A percentile compares a stretch with the other conserved stretches of the same genome.
These are phyloP conservation scores for Stegana nigrithorax DNA, from an alignment of 2,888 invertebrate species.

Conservation along the genomic window DNA sequence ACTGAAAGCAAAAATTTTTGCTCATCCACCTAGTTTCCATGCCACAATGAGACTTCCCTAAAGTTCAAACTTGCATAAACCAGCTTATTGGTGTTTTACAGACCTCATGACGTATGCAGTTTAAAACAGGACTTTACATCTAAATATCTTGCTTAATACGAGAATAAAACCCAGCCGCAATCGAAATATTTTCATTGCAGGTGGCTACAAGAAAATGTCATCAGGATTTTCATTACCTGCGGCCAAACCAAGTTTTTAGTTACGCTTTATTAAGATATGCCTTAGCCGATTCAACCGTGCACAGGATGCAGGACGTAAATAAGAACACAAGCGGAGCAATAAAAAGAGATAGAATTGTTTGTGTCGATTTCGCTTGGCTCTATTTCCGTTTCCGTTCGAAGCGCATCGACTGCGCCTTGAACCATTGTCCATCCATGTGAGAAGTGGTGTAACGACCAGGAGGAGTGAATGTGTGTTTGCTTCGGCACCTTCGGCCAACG, in stretches of 20 bases:
- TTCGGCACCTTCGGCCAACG: neutral
- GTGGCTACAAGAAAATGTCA: slow-evolving; percentile 54
- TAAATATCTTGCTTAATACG: no score
- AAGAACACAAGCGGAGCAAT: neutral
- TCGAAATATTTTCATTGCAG: slow-evolving; percentile 57
- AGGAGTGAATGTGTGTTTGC: neutral
- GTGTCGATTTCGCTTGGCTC: neutral
- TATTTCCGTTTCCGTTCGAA: neutral
- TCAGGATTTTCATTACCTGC: slow-evolving; percentile 61
- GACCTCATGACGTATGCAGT: no score
- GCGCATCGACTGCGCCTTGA: neutral
- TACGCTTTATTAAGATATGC: slow-evolving; percentile 50
- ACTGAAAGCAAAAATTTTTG: no score
- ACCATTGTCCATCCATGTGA: neutral
- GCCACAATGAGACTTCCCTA: no score
- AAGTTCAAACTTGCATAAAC: no score
- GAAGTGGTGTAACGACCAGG: no score
- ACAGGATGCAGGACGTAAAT: neutral
- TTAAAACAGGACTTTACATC: no score
- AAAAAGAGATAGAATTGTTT: neutral
- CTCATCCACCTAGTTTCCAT: no score
- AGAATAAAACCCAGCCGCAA: slow-evolving; percentile 58
- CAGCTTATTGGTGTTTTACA: no score
- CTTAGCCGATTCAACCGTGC: no score
- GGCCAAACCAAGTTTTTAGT: slow-evolving; percentile 46